Base-by-base conservation (phyloP, 2,888 invertebrate species). In the Hirtodrosophila alboralis region DNA sequence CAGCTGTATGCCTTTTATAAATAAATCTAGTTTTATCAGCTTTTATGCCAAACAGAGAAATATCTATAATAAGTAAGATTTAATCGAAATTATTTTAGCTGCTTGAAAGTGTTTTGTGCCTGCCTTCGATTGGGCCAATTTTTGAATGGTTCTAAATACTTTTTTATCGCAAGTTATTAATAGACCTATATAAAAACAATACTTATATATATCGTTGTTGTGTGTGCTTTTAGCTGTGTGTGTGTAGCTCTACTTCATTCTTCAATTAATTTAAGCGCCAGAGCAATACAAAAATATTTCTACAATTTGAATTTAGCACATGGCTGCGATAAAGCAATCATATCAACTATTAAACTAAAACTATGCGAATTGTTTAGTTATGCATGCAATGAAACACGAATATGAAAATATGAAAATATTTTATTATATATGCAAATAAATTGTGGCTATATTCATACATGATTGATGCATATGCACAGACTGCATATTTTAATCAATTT, bases 211-310 rank as follows among this genome's bases (percentile, higher is more conserved):
- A n/a, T n/a, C n/a, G n/a, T n/a, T n/a, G n/a, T n/a, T n/a, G n/a
- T n/a, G n/a, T n/a, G n/a, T n/a, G n/a, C n/a, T n/a, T n/a, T n/a
- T 56, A 34, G 41, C 38, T 34, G 7, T 43, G 37, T 44, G 54
- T 34, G 26, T 36, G 18, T 18, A 18, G 18, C 8, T 43, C 44
- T 56, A 38, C 60, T 59, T 61, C 31, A 57, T 67, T 61, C 34
- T 21, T 38, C 53, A 71, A 77, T 77, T 77, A 71, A 67, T 68
- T 75, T 41, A 47, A 37, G 54, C 61, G 58, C 41, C 57, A 40
- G 49, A 27, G 12, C 47, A 52, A 52, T 45, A 23, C 18, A 18
- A 40, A 61, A 58, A 37, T 58, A 54, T 62, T 44, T 59, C 4
- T 26, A 28, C 18, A 28, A 31, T 34, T 57, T 47, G 10, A 40